Evolutionary conservation across 1,140 invertebrate species (phyloP).

Genomic region (Ptiloglossa arizonensis): DNA sequence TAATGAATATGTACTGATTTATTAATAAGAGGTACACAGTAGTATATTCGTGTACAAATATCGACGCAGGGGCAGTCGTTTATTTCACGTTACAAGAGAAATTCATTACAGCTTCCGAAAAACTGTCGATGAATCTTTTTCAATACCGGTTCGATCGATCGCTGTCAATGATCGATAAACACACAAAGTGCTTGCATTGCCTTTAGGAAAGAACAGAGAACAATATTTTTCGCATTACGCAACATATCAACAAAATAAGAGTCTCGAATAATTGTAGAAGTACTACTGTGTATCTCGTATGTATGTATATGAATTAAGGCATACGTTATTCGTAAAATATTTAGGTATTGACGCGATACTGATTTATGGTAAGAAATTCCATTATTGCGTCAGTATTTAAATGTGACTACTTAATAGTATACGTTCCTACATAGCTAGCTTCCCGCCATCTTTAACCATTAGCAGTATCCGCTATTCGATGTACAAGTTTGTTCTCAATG

Average conservation of each 20-base stretch:
- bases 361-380: conserved; percentile 18
- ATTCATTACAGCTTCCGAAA: not conserved
- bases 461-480: conserved; percentile 44
- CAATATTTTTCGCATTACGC: conserved; percentile 26
- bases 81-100: not conserved
- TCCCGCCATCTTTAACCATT: conserved; percentile 56
- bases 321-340: conserved; percentile 49
- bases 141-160: not conserved
- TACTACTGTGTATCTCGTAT: conserved; percentile 55
- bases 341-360: conserved; percentile 60
- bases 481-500: conserved; percentile 68
- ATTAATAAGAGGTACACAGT: conserved; percentile 54
- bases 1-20: conserved; percentile 64
- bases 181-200: not conserved
- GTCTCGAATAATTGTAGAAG: conserved; percentile 8
- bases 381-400: conserved; percentile 64
- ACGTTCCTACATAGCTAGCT: conserved; percentile 70
- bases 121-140: not conserved
- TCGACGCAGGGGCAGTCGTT: not conserved
- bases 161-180: not conserved
- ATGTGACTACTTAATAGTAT: conserved; percentile 62
- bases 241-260: conserved; percentile 46
- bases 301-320: conserved; percentile 38
- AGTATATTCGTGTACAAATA: conserved; percentile 34
- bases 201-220: not conserved